phyloP scores from a whole-genome alignment of 2,113 vertebrate genomes.

The human region DNA sequence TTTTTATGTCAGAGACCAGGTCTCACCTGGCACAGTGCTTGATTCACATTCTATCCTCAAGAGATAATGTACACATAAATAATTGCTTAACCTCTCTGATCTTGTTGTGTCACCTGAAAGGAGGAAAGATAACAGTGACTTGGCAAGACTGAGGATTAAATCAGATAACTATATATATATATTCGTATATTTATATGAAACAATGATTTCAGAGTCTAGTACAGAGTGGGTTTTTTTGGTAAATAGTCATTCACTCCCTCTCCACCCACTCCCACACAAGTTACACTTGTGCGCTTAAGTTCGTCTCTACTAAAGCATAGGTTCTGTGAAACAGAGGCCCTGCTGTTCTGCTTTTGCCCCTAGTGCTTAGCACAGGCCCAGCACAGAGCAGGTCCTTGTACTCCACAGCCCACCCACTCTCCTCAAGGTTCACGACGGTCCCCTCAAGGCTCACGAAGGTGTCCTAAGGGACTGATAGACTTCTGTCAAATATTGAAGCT shows the following conservation, averaged over 20 bases:
- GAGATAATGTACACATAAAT: background rate
- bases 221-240: background rate
- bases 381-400: background rate
- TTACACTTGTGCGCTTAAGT: background rate
- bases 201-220: background rate
- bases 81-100: background rate
- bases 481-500: background rate
- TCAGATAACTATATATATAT: background rate
- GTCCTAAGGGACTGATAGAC: background rate
- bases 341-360: background rate
- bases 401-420: background rate
- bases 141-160: background rate
- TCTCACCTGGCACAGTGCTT: background rate
- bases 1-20: background rate
- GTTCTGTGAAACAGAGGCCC: background rate
- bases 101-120: background rate
- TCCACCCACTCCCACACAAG: rapidly evolving
- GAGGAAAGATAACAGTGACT: background rate
- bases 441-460: background rate
- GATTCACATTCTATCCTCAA: background rate
- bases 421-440: no score
- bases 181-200: no score
- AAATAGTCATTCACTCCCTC: background rate
- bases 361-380: background rate
- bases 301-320: background rate